phyloP scores from a whole-genome alignment of 2,113 vertebrate species.

The Todiramphus chloris region DNA sequence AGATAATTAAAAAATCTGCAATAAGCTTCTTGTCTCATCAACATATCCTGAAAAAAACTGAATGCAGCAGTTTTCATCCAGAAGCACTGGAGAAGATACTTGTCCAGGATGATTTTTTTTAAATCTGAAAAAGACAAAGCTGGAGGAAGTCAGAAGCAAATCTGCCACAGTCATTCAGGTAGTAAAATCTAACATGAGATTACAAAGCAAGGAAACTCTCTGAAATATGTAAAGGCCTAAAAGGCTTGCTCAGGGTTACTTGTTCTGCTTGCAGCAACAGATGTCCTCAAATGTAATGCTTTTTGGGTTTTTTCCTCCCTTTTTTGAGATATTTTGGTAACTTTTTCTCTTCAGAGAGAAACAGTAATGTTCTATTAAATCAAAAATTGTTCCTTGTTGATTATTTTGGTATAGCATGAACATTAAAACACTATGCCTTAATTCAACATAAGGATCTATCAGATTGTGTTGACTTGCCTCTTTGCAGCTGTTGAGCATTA shows the following conservation, averaged over 20 bases:
- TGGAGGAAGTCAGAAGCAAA: conserved; percentile 61
- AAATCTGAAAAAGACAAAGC: conserved; percentile 61
- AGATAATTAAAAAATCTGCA: conserved; percentile 77
- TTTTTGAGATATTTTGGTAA: not conserved
- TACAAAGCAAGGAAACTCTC: not conserved
- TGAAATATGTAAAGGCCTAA: not conserved
- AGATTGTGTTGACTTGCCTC: not conserved
- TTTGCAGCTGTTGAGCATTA: not conserved
- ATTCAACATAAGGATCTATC: not conserved
- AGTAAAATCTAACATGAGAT: not conserved
- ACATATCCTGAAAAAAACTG: conserved; percentile 45
- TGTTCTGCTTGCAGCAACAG: not conserved
- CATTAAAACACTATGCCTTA: not conserved
- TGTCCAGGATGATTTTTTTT: conserved; percentile 65
- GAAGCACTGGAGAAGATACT: conserved; percentile 79
- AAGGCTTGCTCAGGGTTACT: not conserved
- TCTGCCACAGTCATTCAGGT: conserved; percentile 88
- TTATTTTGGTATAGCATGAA: not conserved
- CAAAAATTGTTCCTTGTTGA: not conserved
- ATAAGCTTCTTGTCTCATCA: conserved; percentile 73
- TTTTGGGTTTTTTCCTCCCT: accelerated
- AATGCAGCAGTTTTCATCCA: conserved; percentile 80
- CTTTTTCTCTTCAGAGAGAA: not conserved
- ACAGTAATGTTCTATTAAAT: not conserved
- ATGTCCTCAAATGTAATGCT: not conserved